phyloP scores from a whole-genome alignment of 2,797 vertebrate genomes.

The Gymnothorax javanicus region DNA sequence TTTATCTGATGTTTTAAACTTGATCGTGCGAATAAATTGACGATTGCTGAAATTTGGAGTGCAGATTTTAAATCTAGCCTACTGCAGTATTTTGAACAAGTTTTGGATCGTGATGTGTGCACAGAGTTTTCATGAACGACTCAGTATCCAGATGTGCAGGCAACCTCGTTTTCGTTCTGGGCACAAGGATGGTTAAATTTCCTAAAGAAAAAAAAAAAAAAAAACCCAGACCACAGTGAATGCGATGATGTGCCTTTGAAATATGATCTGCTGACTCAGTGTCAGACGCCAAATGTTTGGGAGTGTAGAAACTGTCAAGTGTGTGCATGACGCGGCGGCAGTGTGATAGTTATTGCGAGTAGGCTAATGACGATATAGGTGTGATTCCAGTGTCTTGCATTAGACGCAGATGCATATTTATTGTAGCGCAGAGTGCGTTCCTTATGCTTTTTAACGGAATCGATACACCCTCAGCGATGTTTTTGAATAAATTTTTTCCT shows the following conservation, averaged over 20 bases:
- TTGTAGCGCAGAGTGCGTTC: neutral
- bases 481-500: no score
- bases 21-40: neutral
- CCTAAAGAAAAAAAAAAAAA: neutral
- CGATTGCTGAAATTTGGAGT: neutral
- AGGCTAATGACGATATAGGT: neutral
- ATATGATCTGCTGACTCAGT: neutral
- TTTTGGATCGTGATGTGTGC: neutral
- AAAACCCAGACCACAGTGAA: neutral
- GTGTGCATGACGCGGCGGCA: neutral
- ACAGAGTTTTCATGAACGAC: neutral
- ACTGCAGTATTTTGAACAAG: neutral
- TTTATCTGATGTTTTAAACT: neutral
- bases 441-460: neutral
- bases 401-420: neutral
- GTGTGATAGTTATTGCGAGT: neutral
- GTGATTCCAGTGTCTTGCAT: neutral
- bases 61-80: neutral
- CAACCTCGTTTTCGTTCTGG: constrained; percentile 15
- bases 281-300: neutral
- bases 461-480: no score
- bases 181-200: neutral
- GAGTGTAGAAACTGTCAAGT: neutral
- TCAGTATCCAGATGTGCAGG: constrained; percentile 13
- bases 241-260: neutral